A percentile compares a stretch with the other conserved stretches of the same genome.
These are phyloP conservation scores for Hydrotaea diabolus DNA, from an alignment of 2,888 invertebrate genomes.

Conservation along the genomic window DNA sequence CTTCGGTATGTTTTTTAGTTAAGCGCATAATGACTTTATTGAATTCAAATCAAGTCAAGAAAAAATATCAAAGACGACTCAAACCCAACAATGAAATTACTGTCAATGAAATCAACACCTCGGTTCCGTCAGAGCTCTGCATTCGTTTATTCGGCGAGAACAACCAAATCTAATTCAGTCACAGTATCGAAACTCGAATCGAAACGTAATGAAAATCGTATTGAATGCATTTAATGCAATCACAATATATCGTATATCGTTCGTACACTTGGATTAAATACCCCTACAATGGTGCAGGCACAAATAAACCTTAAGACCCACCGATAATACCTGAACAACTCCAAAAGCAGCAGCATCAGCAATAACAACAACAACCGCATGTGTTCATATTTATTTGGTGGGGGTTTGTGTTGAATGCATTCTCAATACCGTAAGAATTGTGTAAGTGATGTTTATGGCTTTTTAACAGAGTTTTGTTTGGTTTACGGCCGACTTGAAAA, in stretches of 20 bases:
- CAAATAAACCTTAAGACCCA: background rate
- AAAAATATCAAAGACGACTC: background rate
- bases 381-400: constrained; percentile 41
- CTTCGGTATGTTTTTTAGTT: background rate
- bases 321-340: constrained; percentile 1
- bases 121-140: background rate
- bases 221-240: constrained; percentile 42
- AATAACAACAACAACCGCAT: constrained; percentile 16
- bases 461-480: constrained; percentile 57
- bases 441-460: constrained; percentile 53
- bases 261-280: background rate
- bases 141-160: constrained; percentile 33
- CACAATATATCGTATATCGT: constrained; percentile 16
- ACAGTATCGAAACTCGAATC: constrained; percentile 54
- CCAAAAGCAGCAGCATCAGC: background rate
- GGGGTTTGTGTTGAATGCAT: background rate
- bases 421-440: constrained; percentile 12
- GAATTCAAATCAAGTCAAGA: constrained; percentile 5
- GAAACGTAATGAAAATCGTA: constrained; percentile 51
- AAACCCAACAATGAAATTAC: background rate
- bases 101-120: constrained; percentile 58
- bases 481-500: constrained; percentile 37
- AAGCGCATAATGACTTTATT: constrained; percentile 25
- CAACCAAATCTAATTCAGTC: constrained; percentile 11
- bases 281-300: background rate